Evolutionary conservation across 2,113 vertebrate species (phyloP).

Genomic region (Saiga tatarica): DNA sequence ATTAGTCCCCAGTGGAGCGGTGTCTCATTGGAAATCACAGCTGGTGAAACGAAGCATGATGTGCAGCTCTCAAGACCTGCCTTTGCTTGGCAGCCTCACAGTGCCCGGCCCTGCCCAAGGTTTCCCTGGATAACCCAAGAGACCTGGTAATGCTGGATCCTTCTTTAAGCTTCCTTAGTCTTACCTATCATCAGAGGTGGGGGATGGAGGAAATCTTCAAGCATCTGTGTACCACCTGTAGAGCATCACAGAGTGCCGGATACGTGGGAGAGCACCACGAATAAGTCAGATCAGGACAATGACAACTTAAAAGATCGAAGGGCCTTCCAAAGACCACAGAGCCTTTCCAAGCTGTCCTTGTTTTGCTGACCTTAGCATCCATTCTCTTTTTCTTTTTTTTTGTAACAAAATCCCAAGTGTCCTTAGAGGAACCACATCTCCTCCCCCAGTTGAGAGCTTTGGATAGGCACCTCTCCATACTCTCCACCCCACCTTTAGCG

Average conservation of each 20-base stretch:
- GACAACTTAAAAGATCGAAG: not conserved
- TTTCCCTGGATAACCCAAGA: not conserved
- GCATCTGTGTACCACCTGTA: not conserved
- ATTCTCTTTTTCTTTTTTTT: not conserved
- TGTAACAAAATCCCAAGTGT: not conserved
- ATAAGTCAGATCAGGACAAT: not conserved
- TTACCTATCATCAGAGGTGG: not conserved
- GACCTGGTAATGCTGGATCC: not conserved
- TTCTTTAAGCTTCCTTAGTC: not conserved
- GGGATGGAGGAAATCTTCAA: not conserved
- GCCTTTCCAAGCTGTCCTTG: not conserved
- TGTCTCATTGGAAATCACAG: constrained; percentile 57
- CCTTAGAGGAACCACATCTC: not conserved
- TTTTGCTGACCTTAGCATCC: not conserved
- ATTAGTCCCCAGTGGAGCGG: constrained; percentile 58
- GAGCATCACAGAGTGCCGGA: not conserved
- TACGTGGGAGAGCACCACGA: fast-evolving
- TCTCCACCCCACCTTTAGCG: not conserved
- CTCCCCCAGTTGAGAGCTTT: not conserved
- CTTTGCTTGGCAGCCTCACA: not conserved
- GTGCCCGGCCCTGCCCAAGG: not conserved
- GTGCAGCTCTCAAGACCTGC: not conserved
- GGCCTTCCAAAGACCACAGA: too few relatives aligned
- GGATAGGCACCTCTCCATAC: not conserved
- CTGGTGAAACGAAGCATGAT: constrained; percentile 2